Base-by-base conservation (phyloP, 2,113 vertebrate genomes). In the Neogobius melanostomus region DNA sequence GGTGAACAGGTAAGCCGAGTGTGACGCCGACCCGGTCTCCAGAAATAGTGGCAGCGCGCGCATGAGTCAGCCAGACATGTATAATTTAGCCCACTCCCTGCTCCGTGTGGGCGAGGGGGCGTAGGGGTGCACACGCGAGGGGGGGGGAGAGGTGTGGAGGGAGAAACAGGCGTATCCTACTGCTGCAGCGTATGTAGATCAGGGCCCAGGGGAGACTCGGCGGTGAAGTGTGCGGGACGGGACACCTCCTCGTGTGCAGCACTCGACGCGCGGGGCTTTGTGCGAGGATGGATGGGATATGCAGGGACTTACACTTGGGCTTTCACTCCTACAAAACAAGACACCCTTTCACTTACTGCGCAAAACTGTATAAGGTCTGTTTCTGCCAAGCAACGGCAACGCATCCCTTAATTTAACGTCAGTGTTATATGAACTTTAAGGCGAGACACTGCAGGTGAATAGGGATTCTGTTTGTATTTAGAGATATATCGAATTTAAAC, bases 71-170 rank as follows among this genome's bases (percentile, higher is more conserved):
- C 76, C 70, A 68, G 50, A 50, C 59, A 79, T 81, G 52, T 48
- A 81, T 86, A 68, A 85, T 86, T 82, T 77, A 86, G 36, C 62
- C 46, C 64, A 74, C 81, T 82, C 72, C 69, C 72, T 86, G 50
- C 62, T 17, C 50, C 67, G 70, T 64, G 64, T 44, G 53, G 71
- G 54, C 1, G 53, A 51, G 17, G 64, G 69, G 1, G 68, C 6
- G 46, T 11, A 47, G 28, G 8, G 49, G 11, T 36, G 44, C 5
- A 12, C 7, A 14, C 7, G 9, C 8, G 8, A 0, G 36, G 44
- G 52, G 11, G 9, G 21, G 50, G 36, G 14, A 28, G 17, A 44
- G 51, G 15, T n/a, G 44, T 21, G 11, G 14, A 11, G 42, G 42
- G 17, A 54, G 62, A 44, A 43, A 66, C 49, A 52, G 0, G 73